Evolutionary conservation across 2,797 vertebrate species (phyloP).

Genomic region (Bovichtus diacanthus): DNA sequence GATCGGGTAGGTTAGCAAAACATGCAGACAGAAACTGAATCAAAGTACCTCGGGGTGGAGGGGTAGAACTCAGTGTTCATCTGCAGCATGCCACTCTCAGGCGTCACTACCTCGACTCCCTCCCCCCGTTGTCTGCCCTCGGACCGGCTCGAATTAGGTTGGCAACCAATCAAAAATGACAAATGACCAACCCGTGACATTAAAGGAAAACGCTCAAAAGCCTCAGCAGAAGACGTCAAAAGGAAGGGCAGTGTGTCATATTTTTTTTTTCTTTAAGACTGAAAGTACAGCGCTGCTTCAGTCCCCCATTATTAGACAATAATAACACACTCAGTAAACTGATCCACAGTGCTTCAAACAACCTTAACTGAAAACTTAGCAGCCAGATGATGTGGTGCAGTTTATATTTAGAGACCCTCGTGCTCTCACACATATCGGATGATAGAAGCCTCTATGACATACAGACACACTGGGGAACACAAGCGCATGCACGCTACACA

Average conservation of each 20-base stretch:
- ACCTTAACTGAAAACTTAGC: background rate
- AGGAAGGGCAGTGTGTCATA: constrained; percentile 6
- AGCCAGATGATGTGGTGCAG: constrained; percentile 1
- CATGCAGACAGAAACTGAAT: too few relatives aligned
- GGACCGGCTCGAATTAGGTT: background rate
- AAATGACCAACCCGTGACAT: background rate
- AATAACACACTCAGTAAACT: background rate
- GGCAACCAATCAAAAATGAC: background rate
- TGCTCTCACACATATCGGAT: constrained; percentile 39
- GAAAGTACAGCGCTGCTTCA: background rate
- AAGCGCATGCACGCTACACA: background rate
- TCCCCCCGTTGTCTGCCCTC: background rate
- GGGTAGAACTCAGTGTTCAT: background rate
- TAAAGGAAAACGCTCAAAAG: background rate
- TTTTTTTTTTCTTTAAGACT: too few relatives aligned
- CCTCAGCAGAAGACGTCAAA: background rate
- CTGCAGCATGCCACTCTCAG: background rate
- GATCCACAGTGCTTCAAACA: background rate
- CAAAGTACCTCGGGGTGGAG: background rate
- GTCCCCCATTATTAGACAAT: too few relatives aligned
- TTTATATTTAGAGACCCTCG: constrained; percentile 38
- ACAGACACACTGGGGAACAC: background rate
- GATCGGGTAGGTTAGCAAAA: too few relatives aligned
- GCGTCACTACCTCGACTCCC: background rate
- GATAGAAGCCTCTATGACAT: constrained; percentile 36